These are phyloP conservation scores for Conus canariensis DNA, from an alignment of 2,888 invertebrate species.

Conservation along the genomic window DNA sequence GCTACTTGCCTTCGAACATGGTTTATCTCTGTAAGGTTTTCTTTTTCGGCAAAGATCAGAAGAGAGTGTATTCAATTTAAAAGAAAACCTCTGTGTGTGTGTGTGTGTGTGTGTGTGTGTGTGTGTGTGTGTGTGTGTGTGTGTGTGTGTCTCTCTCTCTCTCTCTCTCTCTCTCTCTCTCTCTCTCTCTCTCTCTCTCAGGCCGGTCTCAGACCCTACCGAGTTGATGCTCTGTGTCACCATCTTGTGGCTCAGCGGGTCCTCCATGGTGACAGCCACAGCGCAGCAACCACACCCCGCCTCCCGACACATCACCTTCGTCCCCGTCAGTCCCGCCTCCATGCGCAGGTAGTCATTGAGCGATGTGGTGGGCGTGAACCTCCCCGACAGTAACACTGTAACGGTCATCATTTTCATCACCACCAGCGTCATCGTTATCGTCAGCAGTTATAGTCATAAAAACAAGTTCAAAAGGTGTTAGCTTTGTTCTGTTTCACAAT, in stretches of 20 bases:
- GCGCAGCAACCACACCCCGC: conserved; percentile 79
- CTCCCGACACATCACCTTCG: conserved; percentile 78
- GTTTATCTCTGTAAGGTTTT: too few relatives aligned
- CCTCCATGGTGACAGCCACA: conserved; percentile 62
- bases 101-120: too few relatives aligned
- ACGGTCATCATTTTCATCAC: neutral
- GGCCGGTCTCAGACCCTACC: conserved; percentile 46
- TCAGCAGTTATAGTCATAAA: neutral
- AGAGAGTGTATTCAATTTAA: too few relatives aligned
- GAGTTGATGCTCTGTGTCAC: conserved; percentile 62
- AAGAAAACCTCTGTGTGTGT: too few relatives aligned
- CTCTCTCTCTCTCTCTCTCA: neutral
- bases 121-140: too few relatives aligned
- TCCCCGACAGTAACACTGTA: conserved; percentile 40
- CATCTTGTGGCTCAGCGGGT: conserved; percentile 39
- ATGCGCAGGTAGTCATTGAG: conserved; percentile 61
- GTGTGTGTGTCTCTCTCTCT: too few relatives aligned
- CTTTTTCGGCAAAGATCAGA: too few relatives aligned
- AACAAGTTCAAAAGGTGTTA: too few relatives aligned
- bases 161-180: too few relatives aligned
- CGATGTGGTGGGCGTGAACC: conserved; percentile 48
- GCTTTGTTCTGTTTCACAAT: too few relatives aligned
- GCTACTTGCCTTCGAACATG: too few relatives aligned
- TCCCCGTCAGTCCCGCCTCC: conserved; percentile 61
- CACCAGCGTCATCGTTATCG: neutral